Conservation (phyloP, 2,888 invertebrate genomes). For the Mactromeris polynyma region DNA sequence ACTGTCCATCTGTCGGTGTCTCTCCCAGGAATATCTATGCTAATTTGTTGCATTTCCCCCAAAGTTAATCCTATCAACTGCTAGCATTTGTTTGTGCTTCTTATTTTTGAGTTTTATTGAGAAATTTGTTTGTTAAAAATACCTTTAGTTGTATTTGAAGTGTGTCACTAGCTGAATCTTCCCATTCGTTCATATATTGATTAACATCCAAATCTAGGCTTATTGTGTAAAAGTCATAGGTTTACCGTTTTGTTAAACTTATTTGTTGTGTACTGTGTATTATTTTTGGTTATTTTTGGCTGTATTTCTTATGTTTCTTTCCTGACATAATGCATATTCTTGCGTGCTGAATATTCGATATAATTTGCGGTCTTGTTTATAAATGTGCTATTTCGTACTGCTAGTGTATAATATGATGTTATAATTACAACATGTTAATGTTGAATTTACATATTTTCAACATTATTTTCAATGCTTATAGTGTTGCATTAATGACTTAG, state of each 20-base stretch:
- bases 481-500: conserved; percentile 2
- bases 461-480: not conserved
- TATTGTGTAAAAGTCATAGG: not conserved
- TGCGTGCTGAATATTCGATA: conserved; percentile 11
- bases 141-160: too few species aligned
- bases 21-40: not conserved
- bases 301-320: not conserved
- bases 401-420: not conserved
- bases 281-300: not conserved
- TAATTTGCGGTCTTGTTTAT: conserved; percentile 22
- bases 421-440: not conserved
- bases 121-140: too few species aligned
- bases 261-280: not conserved
- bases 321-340: not conserved
- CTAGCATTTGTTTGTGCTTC: not conserved
- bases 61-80: not conserved
- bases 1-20: not conserved
- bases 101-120: not conserved
- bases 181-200: not conserved
- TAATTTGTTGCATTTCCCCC: not conserved
- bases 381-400: not conserved
- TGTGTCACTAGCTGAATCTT: too few species aligned
- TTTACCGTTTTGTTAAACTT: not conserved
- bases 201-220: not conserved
- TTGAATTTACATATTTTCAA: not conserved